These are phyloP conservation scores for Macrobrachium rosenbergii DNA, from an alignment of 1,140 invertebrate genomes.

Conservation along the genomic window DNA sequence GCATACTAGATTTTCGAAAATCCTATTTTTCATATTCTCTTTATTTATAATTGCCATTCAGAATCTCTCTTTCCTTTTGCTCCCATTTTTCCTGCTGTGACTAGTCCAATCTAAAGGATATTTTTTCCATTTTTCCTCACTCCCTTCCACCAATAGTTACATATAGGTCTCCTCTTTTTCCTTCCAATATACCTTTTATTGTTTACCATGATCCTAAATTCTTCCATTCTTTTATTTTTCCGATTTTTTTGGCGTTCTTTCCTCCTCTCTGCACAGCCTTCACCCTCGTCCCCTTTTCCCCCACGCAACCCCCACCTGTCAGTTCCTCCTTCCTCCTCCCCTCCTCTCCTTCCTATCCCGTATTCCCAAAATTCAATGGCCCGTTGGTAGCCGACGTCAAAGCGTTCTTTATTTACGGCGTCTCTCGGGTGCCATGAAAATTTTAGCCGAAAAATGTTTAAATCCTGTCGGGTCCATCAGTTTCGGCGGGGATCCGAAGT, in stretches of 20 bases:
- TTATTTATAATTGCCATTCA: background rate
- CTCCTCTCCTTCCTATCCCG: background rate
- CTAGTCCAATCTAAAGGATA: background rate
- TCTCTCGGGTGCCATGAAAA: too few species aligned
- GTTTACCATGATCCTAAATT: background rate
- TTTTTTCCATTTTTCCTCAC: background rate
- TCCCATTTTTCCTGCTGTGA: background rate
- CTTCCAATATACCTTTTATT: background rate
- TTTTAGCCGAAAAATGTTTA: too few species aligned
- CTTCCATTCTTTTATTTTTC: background rate
- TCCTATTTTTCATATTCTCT: conserved; percentile 17
- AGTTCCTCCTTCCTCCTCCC: background rate
- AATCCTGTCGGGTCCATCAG: too few species aligned
- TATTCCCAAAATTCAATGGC: background rate
- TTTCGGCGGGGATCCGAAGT: too few species aligned
- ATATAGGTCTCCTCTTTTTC: background rate
- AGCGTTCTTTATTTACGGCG: background rate
- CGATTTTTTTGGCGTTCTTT: background rate
- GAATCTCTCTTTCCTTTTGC: background rate
- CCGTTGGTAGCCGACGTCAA: background rate
- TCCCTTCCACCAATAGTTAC: background rate
- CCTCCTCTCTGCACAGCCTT: background rate
- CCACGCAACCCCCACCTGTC: background rate
- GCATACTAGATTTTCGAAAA: background rate
- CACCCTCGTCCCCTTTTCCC: background rate